Conservation (phyloP, 2,797 vertebrate genomes). For the Cheirogaleus major region DNA sequence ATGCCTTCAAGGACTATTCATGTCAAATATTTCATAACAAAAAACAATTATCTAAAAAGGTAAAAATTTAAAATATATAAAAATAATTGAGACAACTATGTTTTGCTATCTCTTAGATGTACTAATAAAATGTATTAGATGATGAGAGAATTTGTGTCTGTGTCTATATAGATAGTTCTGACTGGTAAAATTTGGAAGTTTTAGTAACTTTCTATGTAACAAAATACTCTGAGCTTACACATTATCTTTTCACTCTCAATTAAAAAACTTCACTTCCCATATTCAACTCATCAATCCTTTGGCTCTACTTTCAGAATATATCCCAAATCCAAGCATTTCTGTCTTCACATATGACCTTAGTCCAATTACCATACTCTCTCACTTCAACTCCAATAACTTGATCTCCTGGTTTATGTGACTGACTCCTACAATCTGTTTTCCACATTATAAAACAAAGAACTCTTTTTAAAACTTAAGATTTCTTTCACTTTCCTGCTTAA, state of each 20-base stretch:
- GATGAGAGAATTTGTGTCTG: neutral
- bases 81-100: slow-evolving; percentile 1
- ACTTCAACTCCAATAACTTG: neutral
- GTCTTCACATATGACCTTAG: neutral
- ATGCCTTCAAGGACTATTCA: neutral
- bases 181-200: neutral
- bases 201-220: neutral
- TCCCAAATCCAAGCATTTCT: neutral
- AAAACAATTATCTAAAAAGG: slow-evolving; percentile 33
- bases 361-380: neutral
- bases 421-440: neutral
- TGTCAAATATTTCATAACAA: neutral
- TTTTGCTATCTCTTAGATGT: neutral
- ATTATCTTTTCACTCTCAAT: neutral
- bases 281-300: neutral
- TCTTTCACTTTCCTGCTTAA: neutral
- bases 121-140: neutral
- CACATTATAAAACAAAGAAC: neutral
- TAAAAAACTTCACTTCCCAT: neutral
- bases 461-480: neutral
- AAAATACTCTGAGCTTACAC: neutral
- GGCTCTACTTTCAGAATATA: neutral
- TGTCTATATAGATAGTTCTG: neutral
- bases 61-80: neutral
- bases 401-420: neutral